phyloP scores from a whole-genome alignment of 2,113 vertebrate genomes.

The Noturus placidus region DNA sequence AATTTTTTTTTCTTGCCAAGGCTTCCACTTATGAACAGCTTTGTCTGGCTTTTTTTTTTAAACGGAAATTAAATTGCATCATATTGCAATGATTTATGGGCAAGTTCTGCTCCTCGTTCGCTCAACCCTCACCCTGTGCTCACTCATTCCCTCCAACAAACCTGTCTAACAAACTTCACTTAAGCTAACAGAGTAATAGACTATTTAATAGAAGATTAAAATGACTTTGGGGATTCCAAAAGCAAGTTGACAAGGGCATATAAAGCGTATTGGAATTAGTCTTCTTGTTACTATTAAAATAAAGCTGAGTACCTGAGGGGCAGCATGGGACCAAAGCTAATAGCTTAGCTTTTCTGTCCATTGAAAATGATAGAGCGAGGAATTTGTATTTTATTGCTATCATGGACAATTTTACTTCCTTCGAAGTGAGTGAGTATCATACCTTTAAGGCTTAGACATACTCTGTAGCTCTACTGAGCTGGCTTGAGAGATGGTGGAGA shows the following conservation, averaged over 20 bases:
- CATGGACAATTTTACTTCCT: background rate
- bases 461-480: background rate
- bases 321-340: background rate
- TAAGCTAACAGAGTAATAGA: background rate
- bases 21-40: background rate
- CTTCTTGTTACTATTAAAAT: background rate
- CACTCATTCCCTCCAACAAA: background rate
- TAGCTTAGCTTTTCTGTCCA: background rate
- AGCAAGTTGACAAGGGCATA: background rate
- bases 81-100: background rate
- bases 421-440: background rate
- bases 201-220: background rate
- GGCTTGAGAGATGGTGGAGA: background rate
- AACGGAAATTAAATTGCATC: background rate
- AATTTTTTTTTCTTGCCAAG: background rate
- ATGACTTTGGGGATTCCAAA: background rate
- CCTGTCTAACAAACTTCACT: conserved; percentile 10
- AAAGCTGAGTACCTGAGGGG: background rate
- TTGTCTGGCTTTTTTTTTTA: background rate
- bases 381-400: background rate
- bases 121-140: background rate
- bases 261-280: background rate
- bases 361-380: background rate
- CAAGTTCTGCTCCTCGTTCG: background rate
- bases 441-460: background rate